A percentile compares a stretch with the other conserved stretches of the same genome.
Evolutionary conservation across 2,888 invertebrate genomes (phyloP).

Genomic region (Ryuthela nishihirai): DNA sequence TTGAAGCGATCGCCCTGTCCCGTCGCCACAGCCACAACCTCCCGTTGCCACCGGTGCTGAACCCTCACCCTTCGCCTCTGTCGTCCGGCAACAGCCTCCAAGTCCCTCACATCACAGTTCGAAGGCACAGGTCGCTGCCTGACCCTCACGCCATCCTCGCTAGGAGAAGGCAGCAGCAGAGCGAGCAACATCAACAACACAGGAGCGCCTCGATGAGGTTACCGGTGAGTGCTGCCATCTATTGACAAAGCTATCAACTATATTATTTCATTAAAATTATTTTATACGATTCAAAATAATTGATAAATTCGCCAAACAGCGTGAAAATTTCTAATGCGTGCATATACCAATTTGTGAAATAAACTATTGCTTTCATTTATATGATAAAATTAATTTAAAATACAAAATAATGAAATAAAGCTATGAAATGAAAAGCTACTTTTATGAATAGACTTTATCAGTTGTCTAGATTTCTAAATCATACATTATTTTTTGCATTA

Average conservation of each 20-base stretch:
- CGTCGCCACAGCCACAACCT: constrained; percentile 2
- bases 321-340: too few relatives aligned
- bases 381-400: too few relatives aligned
- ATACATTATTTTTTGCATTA: too few relatives aligned
- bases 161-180: constrained; percentile 19
- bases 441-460: too few relatives aligned
- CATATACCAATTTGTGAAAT: too few relatives aligned
- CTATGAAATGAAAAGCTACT: too few relatives aligned
- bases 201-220: constrained; percentile 39
- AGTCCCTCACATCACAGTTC: constrained; percentile 27
- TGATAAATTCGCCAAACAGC: too few relatives aligned
- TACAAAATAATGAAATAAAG: too few relatives aligned
- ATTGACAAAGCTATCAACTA: neutral
- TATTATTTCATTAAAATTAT: too few relatives aligned
- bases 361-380: too few relatives aligned
- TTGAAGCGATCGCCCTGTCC: constrained; percentile 45
- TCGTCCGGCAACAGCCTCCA: constrained; percentile 9
- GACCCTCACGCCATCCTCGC: constrained; percentile 37
- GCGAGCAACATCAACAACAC: constrained; percentile 27
- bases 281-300: too few relatives aligned
- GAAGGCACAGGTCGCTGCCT: constrained; percentile 40
- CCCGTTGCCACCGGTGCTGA: constrained; percentile 1
- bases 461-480: too few relatives aligned
- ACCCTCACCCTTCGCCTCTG: neutral
- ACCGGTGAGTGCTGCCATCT: constrained; percentile 24